phyloP scores from a whole-genome alignment of 2,797 vertebrate genomes.

The Pangasius mekongensis region DNA sequence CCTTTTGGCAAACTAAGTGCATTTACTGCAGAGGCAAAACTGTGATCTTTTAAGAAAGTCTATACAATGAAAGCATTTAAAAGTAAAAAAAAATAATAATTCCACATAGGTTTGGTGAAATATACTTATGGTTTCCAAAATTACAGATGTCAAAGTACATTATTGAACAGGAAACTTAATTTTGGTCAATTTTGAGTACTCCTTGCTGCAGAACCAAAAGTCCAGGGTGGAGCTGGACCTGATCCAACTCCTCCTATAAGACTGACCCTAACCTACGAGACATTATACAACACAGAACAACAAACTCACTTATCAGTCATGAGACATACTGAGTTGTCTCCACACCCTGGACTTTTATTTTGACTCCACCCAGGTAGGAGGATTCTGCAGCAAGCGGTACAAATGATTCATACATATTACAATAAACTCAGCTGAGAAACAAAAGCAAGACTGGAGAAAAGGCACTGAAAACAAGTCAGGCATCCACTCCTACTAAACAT shows the following conservation, averaged over 20 bases:
- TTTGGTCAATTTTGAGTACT: not conserved
- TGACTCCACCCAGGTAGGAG: too few relatives aligned
- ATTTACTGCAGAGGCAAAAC: not conserved
- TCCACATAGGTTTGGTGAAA: not conserved
- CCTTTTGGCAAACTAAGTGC: not conserved
- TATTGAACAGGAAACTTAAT: not conserved
- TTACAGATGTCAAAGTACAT: not conserved
- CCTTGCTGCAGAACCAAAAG: not conserved
- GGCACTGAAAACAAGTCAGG: not conserved
- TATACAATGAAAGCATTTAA: not conserved
- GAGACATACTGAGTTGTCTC: not conserved
- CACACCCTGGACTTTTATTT: not conserved
- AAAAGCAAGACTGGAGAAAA: constrained; percentile 54
- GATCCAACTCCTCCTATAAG: not conserved
- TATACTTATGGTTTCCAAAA: not conserved
- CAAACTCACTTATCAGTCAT: not conserved
- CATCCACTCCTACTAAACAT: not conserved
- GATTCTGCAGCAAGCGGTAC: not conserved
- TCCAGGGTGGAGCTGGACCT: not conserved
- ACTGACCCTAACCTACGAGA: not conserved
- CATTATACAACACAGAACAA: not conserved
- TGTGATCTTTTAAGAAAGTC: not conserved
- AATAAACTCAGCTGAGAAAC: not conserved
- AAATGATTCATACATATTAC: not conserved
- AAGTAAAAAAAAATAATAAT: not conserved